phyloP scores from a whole-genome alignment of 2,797 vertebrate species.

The Schizopygopsis pylzovi region DNA sequence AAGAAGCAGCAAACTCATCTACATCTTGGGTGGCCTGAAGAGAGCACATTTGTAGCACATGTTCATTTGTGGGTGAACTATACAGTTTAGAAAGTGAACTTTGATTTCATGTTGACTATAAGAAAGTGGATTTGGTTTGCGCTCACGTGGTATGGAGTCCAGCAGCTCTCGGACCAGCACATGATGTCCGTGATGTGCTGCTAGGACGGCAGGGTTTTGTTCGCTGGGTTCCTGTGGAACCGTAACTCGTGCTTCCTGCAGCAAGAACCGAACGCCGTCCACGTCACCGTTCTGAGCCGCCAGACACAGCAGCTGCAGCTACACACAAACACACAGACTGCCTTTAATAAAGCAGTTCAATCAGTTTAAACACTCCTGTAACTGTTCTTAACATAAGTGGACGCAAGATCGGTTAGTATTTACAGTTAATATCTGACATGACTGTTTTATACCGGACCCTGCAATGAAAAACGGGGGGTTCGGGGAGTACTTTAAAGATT shows the following conservation, averaged over 20 bases:
- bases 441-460: no score
- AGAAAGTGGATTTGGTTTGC: neutral
- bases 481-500: no score
- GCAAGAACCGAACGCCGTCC: conserved; percentile 84
- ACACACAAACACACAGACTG: conserved; percentile 8
- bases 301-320: conserved; percentile 85
- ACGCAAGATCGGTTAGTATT: neutral
- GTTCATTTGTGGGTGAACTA: neutral
- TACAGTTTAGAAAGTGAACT: neutral
- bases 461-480: no score
- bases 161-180: conserved; percentile 84
- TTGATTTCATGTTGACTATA: neutral
- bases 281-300: conserved; percentile 84
- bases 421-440: neutral
- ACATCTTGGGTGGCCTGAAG: no score
- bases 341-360: conserved; percentile 17
- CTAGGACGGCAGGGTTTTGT: conserved; percentile 87
- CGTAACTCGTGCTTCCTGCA: conserved; percentile 78
- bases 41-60: neutral
- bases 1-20: neutral
- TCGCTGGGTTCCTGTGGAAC: conserved; percentile 82
- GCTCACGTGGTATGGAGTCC: conserved; percentile 84
- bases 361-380: neutral
- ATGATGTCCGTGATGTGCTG: conserved; percentile 84
- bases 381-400: neutral